phyloP scores from a whole-genome alignment of 2,797 vertebrate genomes.

The Rhabdomys pumilio region DNA sequence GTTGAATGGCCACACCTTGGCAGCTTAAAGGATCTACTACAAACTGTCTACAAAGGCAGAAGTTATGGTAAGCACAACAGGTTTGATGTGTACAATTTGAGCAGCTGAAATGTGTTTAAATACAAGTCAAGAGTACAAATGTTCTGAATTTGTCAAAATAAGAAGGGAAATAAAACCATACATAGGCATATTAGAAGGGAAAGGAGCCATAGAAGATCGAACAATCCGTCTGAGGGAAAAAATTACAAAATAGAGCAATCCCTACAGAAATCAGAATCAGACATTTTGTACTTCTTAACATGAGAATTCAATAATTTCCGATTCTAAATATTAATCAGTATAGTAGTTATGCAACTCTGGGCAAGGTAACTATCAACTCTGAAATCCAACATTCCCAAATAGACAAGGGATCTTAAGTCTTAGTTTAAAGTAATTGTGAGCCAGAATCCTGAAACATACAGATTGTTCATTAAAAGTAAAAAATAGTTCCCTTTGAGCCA shows the following conservation, averaged over 20 bases:
- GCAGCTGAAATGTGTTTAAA: background rate
- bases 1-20: background rate
- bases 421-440: slow-evolving; percentile 26
- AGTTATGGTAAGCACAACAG: background rate
- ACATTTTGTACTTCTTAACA: background rate
- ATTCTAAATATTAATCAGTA: slow-evolving; percentile 24
- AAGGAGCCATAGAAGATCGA: background rate
- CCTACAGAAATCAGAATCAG: slow-evolving; percentile 13
- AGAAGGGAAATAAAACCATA: background rate
- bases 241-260: slow-evolving; percentile 52
- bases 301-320: slow-evolving; percentile 34
- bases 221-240: background rate
- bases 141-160: slow-evolving; percentile 21
- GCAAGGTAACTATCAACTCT: slow-evolving; percentile 52
- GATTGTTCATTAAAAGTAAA: background rate
- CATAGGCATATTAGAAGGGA: background rate
- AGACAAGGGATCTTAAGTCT: slow-evolving; percentile 37
- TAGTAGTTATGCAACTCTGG: slow-evolving; percentile 28
- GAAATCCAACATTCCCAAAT: slow-evolving; percentile 34
- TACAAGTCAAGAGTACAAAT: slow-evolving; percentile 2
- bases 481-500: background rate
- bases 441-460: background rate
- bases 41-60: background rate
- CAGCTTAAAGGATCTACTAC: background rate
- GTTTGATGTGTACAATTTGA: background rate